Conservation (phyloP, 2,797 vertebrate species). For the Enteromius radiatus region DNA sequence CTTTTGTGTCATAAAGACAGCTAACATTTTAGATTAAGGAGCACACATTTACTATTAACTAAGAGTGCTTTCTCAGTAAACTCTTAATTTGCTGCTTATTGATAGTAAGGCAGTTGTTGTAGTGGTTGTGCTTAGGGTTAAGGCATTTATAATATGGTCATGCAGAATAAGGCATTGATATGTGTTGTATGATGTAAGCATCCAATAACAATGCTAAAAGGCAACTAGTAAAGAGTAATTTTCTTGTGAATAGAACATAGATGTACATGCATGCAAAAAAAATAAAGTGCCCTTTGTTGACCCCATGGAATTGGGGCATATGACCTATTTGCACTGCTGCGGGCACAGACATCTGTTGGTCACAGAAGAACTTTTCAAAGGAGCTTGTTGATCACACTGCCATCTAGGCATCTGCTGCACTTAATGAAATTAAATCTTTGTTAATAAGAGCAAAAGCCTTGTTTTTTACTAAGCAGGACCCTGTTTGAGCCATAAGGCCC, state of each 20-base stretch:
- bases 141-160: background rate
- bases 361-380: conserved; percentile 24
- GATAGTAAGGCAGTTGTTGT: background rate
- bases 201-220: background rate
- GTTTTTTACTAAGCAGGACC: conserved; percentile 22
- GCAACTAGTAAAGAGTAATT: background rate
- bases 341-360: conserved; percentile 16
- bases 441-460: conserved; percentile 44
- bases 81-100: background rate
- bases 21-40: background rate
- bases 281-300: background rate
- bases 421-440: conserved; percentile 48
- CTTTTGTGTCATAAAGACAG: background rate
- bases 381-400: conserved; percentile 13
- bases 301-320: background rate
- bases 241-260: background rate
- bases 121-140: background rate
- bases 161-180: background rate
- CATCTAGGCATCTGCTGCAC: conserved; percentile 33
- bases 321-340: conserved; percentile 6
- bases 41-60: background rate
- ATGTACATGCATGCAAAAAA: background rate
- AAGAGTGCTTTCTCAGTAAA: background rate
- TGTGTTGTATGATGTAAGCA: background rate
- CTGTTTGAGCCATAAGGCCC: conserved; percentile 22